Base-by-base conservation (phyloP, 2,888 invertebrate genomes). In the Buathra laborator region DNA sequence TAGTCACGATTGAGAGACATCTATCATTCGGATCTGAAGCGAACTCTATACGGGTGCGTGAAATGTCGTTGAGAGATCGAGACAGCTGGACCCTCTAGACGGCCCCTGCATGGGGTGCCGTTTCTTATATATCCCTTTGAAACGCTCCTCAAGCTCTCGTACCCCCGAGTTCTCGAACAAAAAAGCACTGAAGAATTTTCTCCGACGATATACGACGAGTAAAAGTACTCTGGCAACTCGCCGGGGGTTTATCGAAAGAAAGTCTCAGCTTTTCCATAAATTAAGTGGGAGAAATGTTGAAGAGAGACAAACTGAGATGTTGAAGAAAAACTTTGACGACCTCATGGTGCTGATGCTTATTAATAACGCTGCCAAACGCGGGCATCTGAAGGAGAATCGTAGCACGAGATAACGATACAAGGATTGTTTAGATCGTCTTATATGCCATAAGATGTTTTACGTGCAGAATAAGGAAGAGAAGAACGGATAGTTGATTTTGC, bases 101-200 rank as follows among this genome's bases (percentile, higher is more conserved):
- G 53, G 59, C 75, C 85, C 85, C 85, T 85, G 85, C 85, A 85
- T 85, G 85, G 85, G 85, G 85, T 83, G 76, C 29, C 83, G 70
- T 81, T 81, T 81, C 81, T 81, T 78, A 44, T 77, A 78, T 48
- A 67, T 66, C 53, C 77, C 24, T 59, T 29, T 62, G 51, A 16
- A 59, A 19, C 24, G 44, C 53, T 48, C 51, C 29, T 66, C 4
- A 29, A 64, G 56, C 48, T 66, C 19, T 51, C 32, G 59, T 59
- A 32, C 59, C 59, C 59, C 29, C 29, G 29, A 32, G 59, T 59
- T 14, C 59, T 59, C 37, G 48, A 46, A 44, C 56, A 74, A 80
- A 68, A 81, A 70, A 46, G 46, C n/a, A 44, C 10, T 44, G 53
- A 81, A 78, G 84, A 84, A 78, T 84, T 84, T 84, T 78, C 81